A percentile compares a stretch with the other conserved stretches of the same genome.
phyloP scores from a whole-genome alignment of 2,888 invertebrate genomes.

The Frankliniella fusca region DNA sequence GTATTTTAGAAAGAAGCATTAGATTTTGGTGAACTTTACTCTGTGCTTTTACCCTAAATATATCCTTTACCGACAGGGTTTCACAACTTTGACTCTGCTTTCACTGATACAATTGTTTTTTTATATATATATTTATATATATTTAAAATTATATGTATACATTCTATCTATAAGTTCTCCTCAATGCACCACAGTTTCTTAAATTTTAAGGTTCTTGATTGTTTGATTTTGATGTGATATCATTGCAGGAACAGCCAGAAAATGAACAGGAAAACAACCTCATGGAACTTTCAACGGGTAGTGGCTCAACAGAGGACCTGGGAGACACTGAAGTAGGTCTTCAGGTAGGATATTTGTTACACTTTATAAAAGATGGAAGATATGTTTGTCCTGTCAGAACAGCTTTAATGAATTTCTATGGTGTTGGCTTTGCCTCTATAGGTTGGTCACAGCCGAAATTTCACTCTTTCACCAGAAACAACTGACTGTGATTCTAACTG shows the following conservation, averaged over 20 bases:
- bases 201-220: too few relatives aligned
- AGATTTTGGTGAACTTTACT: too few relatives aligned
- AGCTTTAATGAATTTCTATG: slow-evolving; percentile 2
- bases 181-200: too few relatives aligned
- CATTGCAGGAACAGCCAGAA: slow-evolving; percentile 49
- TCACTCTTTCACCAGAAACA: slow-evolving; percentile 86
- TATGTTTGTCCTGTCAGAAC: slow-evolving; percentile 4
- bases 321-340: slow-evolving; percentile 49
- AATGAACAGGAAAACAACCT: slow-evolving; percentile 58
- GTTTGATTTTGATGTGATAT: slow-evolving; percentile 30
- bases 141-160: too few relatives aligned
- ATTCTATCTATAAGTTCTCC: too few relatives aligned
- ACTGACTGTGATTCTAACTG: slow-evolving; percentile 88
- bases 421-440: slow-evolving; percentile 45
- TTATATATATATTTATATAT: too few relatives aligned
- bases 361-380: background rate
- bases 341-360: background rate
- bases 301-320: slow-evolving; percentile 60
- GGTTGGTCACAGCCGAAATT: slow-evolving; percentile 72
- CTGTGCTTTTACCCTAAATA: too few relatives aligned
- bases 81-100: too few relatives aligned
- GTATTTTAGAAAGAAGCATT: too few relatives aligned
- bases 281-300: slow-evolving; percentile 58
- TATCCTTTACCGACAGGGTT: too few relatives aligned
- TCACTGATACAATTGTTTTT: too few relatives aligned